These are phyloP conservation scores for Chiloscyllium punctatum DNA, from an alignment of 2,797 vertebrate genomes.

Conservation along the genomic window DNA sequence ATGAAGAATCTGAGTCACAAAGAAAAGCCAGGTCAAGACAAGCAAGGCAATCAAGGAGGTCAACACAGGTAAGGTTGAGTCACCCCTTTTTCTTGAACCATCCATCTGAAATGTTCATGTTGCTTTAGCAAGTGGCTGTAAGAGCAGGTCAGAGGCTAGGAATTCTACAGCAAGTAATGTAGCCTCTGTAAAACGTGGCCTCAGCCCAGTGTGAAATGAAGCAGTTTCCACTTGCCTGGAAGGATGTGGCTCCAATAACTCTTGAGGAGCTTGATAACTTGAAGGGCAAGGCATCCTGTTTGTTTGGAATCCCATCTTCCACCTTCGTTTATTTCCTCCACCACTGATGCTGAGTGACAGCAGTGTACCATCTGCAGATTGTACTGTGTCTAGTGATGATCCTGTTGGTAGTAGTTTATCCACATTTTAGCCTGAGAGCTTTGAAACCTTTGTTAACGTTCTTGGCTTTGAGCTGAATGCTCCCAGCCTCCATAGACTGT, in stretches of 20 bases:
- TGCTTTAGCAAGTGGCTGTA: neutral
- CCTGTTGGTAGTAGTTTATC: neutral
- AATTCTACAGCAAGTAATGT: too few relatives aligned
- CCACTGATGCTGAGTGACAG: too few relatives aligned
- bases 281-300: too few relatives aligned
- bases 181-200: too few relatives aligned
- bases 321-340: too few relatives aligned
- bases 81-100: neutral
- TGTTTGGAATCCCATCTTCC: too few relatives aligned
- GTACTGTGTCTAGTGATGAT: neutral
- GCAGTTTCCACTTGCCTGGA: too few relatives aligned
- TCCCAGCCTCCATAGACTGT: neutral
- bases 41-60: slow-evolving; percentile 93
- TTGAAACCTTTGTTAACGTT: neutral
- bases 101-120: neutral
- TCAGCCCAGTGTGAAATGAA: too few relatives aligned
- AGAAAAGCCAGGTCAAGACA: slow-evolving; percentile 96
- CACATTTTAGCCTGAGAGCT: neutral
- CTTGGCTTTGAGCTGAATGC: neutral
- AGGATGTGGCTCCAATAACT: too few relatives aligned
- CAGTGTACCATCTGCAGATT: too few relatives aligned
- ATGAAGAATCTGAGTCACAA: slow-evolving; percentile 97
- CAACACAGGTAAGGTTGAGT: slow-evolving; percentile 76
- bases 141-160: too few relatives aligned
- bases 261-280: too few relatives aligned